Evolutionary conservation across 2,888 invertebrate species (phyloP).

Genomic region (Linnaemya tessellans): DNA sequence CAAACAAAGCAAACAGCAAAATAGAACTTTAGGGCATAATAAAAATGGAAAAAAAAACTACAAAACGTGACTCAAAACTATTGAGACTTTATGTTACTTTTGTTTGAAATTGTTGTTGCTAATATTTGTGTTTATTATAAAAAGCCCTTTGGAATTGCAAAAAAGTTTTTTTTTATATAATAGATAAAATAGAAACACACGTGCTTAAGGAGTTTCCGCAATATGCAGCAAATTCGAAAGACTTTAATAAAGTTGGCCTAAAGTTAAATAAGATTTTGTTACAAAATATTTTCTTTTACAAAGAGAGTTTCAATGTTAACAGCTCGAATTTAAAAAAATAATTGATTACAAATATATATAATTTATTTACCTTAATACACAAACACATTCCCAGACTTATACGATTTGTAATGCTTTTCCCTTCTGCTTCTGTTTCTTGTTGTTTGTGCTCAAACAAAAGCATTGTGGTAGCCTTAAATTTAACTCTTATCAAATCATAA

Average conservation of each 20-base stretch:
- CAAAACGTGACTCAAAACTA: constrained; percentile 61
- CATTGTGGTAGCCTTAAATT: constrained; percentile 34
- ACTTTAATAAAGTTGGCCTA: background rate
- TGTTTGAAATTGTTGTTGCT: constrained; percentile 47
- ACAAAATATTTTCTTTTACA: too few relatives aligned
- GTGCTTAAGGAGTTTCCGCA: background rate
- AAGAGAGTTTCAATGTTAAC: too few relatives aligned
- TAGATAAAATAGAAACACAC: background rate
- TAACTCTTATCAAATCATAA: constrained; percentile 55
- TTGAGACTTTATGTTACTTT: constrained; percentile 28
- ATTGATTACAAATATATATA: too few relatives aligned
- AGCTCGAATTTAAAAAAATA: too few relatives aligned
- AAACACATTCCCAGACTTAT: too few relatives aligned
- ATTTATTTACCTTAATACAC: too few relatives aligned
- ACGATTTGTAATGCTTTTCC: background rate
- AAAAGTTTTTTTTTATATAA: background rate
- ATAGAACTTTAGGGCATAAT: constrained; percentile 47
- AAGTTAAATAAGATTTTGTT: too few relatives aligned
- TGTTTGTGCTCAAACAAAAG: background rate
- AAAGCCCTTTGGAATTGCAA: constrained; percentile 7
- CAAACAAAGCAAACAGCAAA: constrained; percentile 14
- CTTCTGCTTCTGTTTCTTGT: background rate
- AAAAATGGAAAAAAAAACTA: constrained; percentile 11
- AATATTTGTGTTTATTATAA: constrained; percentile 21
- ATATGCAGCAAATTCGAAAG: background rate